Base-by-base conservation (phyloP, 2,888 invertebrate genomes). In the Colostygia pectinataria region DNA sequence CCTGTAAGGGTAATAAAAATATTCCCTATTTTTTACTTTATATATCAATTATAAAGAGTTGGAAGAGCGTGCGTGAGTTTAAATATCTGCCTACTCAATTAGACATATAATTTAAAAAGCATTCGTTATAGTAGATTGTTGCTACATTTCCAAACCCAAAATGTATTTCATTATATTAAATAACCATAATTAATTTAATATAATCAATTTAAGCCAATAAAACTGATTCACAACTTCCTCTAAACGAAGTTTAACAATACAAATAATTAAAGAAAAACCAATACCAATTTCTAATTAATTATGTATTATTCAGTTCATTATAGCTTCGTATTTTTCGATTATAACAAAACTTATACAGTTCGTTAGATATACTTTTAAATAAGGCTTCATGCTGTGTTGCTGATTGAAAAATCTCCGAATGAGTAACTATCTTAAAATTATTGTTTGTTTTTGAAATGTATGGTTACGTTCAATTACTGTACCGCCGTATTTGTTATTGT, bases 341-440 rank as follows among this genome's bases (percentile, higher is more conserved):
- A 51, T 54, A 55, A 52, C 39, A 4, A 37, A 50, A 56, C 43
- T 54, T 48, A 52, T 47, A 44, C 48, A 53, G 56, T 54, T 57
- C 59, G 76, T 79, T 83, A 78, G 80, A 85, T 84, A 83, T 74
- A 76, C 61, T 68, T 80, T 72, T 83, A 83, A 85, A n/a, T 82
- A 74, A 77, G 79, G 67, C 57, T 46, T 59, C 85, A 79, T 53
- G 77, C 85, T 83, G 85, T 4, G 85, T 52, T 27, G 61, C 52
- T 80, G 84, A 86, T 85, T 85, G 83, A 83, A 86, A 83, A 85
- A 75, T 74, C 72, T 76, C 56, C 48, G 50, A 65, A 65, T 53
- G 59, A 65, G 65, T 63, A 62, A 63, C 65, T 63, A 63, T 66
- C 60, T 61, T 50, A 65, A 69, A 72, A 61, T 65, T 68, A 64